Evolutionary conservation across 2,797 vertebrate species (phyloP), one percentile per base, ranked within the genome.

Genomic region (Cossypha dichroa): DNA sequence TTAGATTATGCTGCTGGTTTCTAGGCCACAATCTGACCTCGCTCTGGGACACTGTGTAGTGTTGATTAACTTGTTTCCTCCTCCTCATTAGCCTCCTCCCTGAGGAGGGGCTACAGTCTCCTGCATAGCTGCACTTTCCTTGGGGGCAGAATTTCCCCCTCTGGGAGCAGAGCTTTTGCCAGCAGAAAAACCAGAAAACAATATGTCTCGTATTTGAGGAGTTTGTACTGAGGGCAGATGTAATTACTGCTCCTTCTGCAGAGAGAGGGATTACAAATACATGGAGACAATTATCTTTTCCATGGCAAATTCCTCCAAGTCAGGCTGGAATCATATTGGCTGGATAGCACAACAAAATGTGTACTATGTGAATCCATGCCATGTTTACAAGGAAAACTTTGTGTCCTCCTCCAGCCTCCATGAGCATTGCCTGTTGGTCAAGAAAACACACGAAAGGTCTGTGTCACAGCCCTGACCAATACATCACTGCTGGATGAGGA

Each of bases 221-320:
- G 84, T 63, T 69, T 89, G 59, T 52, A 11, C 70, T 40, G 52
- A 85, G 74, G 75, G 58, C 62, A 94, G 68, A 77, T 68, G 48
- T n/a, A 89, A 91, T 94, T 95, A 77, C 62, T 48, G 28, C 84
- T 85, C 46, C 58, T 87, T 86, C 68, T 91, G 78, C 38, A 51
- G 72, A 80, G 84, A 77, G 49, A 85, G 69, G 34, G 21, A 85
- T 70, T 87, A 48, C 52, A 41, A 85, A 60, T 94, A 45, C 46
- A 62, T 45, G 84, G 49, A 94, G 78, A 89, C 75, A 89, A 89
- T 95, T 93, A 49, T 74, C 26, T 93, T 79, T 74, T 85, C 60
- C 28, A 1, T 33, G 23, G 58, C 59, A 72, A 64, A 87, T 80
- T 85, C 78, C 25, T 80, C 64, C 31, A 58, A 49, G 58, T 51